Conservation (phyloP, 2,113 vertebrate genomes). For the Piprites chloris region DNA sequence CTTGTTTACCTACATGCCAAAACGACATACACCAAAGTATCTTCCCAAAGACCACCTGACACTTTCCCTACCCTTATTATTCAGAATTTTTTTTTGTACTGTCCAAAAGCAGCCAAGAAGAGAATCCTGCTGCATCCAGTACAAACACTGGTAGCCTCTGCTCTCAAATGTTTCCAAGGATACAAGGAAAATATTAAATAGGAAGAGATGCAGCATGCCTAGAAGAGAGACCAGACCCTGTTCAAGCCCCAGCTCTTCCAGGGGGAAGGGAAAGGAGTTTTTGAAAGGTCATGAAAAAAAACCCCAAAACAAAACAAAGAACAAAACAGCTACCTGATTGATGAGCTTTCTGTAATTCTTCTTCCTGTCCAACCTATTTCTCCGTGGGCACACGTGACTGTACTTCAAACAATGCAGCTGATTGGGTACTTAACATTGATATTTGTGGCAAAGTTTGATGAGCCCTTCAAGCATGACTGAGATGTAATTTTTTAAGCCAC, state of each 20-base stretch:
- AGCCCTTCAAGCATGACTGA: conserved; percentile 45
- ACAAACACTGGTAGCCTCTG: background rate
- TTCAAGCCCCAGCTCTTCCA: background rate
- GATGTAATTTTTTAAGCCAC: conserved; percentile 65
- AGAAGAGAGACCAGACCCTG: background rate
- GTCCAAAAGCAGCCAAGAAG: background rate
- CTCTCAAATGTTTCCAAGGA: background rate
- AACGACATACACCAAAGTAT: background rate
- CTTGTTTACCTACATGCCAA: conserved; percentile 61
- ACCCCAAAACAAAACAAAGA: too few relatives aligned
- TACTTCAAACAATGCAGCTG: conserved; percentile 50
- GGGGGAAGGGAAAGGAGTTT: background rate
- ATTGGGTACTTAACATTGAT: conserved; percentile 64
- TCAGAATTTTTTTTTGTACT: background rate
- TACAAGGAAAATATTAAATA: background rate
- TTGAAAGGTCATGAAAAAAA: conserved; percentile 45
- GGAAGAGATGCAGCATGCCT: background rate
- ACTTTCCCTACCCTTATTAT: background rate
- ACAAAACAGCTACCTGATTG: background rate
- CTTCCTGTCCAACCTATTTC: conserved; percentile 48
- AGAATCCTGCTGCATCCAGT: background rate
- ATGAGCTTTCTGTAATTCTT: background rate
- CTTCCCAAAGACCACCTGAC: conserved; percentile 4
- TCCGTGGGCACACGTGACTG: conserved; percentile 1
- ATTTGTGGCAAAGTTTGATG: conserved; percentile 61